Evolutionary conservation across 1,140 invertebrate genomes (phyloP).

Genomic region (Propsilocerus akamusi): DNA sequence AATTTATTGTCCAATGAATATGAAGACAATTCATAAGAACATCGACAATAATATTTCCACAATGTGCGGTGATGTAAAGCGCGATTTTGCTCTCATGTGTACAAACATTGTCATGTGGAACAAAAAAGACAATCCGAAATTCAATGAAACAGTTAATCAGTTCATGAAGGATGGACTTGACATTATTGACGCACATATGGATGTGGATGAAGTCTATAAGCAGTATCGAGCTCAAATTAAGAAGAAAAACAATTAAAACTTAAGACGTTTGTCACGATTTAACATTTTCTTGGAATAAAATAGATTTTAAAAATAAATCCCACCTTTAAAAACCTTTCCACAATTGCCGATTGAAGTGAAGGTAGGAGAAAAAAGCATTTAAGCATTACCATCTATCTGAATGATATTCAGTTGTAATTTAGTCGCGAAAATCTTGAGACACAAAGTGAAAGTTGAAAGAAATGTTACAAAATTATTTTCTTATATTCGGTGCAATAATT

Average conservation of each 20-base stretch:
- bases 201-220: neutral
- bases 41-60: neutral
- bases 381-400: no score
- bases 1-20: neutral
- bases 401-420: no score
- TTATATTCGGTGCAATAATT: constrained; percentile 7
- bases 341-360: no score
- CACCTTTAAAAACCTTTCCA: no score
- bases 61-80: neutral
- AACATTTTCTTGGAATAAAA: no score
- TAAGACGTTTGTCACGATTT: no score
- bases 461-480: constrained; percentile 4
- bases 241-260: no score
- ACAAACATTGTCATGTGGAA: neutral
- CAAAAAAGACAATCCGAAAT: neutral
- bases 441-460: no score
- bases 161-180: neutral
- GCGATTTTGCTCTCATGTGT: neutral
- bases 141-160: neutral
- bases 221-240: neutral
- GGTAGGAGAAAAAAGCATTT: no score
- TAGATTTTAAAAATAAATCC: no score
- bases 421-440: no score
- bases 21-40: neutral
- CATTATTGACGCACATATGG: neutral